A percentile compares a stretch with the other conserved stretches of the same genome.
phyloP scores from a whole-genome alignment of 2,888 invertebrate genomes.

The Gastrophysa polygoni region DNA sequence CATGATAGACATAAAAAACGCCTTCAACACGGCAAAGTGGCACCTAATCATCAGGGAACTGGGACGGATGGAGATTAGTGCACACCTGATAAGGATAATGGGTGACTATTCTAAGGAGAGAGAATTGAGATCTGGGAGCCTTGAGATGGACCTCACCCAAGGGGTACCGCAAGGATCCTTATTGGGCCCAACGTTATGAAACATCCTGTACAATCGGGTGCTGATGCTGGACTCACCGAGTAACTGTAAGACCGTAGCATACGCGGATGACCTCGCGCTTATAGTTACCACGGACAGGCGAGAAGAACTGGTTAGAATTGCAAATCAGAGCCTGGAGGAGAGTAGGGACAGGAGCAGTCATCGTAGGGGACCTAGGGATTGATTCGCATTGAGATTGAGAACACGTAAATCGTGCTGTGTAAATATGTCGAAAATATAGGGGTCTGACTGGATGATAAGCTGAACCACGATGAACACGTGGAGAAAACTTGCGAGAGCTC shows the following conservation, averaged over 20 bases:
- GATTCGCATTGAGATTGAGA: neutral
- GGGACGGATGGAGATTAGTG: neutral
- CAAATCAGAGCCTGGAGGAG: neutral
- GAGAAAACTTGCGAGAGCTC: neutral
- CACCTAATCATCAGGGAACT: slow-evolving; percentile 3
- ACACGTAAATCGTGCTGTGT: neutral
- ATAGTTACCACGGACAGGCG: neutral
- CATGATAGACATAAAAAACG: slow-evolving; percentile 12
- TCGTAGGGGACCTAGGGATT: slow-evolving; percentile 14
- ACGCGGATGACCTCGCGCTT: slow-evolving; percentile 1
- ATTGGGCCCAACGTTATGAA: slow-evolving; percentile 26
- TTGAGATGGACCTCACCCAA: neutral
- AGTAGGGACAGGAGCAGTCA: slow-evolving; percentile 21
- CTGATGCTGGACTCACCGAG: neutral
- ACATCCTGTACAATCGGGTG: slow-evolving; percentile 19
- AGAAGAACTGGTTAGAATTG: slow-evolving; percentile 6
- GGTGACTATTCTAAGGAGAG: slow-evolving; percentile 8
- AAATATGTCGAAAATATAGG: slow-evolving; percentile 17
- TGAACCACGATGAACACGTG: neutral
- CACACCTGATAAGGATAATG: neutral
- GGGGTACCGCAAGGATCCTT: slow-evolving; percentile 29
- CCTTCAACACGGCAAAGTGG: slow-evolving; percentile 15
- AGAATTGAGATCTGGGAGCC: neutral
- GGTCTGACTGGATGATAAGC: slow-evolving; percentile 12
- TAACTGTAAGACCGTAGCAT: neutral